These are phyloP conservation scores for Brassicogethes aeneus DNA, from an alignment of 2,888 invertebrate genomes.

Conservation along the genomic window DNA sequence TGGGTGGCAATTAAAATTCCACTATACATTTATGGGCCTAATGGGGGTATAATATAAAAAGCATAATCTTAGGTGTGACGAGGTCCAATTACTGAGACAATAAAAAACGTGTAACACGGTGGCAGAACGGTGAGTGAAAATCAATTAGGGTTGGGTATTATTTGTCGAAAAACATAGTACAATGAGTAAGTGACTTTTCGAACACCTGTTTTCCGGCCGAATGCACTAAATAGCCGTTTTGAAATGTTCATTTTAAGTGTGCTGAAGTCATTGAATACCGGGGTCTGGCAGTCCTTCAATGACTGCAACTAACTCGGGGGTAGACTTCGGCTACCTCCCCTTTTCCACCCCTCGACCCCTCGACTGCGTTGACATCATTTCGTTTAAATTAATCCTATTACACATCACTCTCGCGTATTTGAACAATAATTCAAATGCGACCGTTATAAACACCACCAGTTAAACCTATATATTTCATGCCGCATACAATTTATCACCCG, in stretches of 20 bases:
- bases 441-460: constrained; percentile 34
- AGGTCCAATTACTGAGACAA: constrained; percentile 10
- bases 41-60: too few species aligned
- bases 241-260: constrained; percentile 37
- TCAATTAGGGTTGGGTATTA: constrained; percentile 35
- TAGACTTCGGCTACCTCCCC: constrained; percentile 11
- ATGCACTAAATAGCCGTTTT: constrained; percentile 40
- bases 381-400: constrained; percentile 34
- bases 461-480: constrained; percentile 31
- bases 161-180: constrained; percentile 30
- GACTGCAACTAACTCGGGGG: background rate
- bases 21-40: too few species aligned
- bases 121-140: constrained; percentile 19
- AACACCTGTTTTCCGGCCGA: constrained; percentile 40
- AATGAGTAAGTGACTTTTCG: constrained; percentile 37
- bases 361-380: constrained; percentile 26
- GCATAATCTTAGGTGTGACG: too few species aligned
- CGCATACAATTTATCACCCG: constrained; percentile 26
- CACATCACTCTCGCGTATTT: constrained; percentile 28
- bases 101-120: constrained; percentile 19
- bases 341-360: constrained; percentile 13
- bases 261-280: constrained; percentile 30
- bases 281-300: constrained; percentile 21
- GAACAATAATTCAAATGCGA: constrained; percentile 31
- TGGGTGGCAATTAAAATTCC: too few species aligned